Evolutionary conservation across 2,797 vertebrate genomes (phyloP).

Genomic region (Podarcis lilfordi): DNA sequence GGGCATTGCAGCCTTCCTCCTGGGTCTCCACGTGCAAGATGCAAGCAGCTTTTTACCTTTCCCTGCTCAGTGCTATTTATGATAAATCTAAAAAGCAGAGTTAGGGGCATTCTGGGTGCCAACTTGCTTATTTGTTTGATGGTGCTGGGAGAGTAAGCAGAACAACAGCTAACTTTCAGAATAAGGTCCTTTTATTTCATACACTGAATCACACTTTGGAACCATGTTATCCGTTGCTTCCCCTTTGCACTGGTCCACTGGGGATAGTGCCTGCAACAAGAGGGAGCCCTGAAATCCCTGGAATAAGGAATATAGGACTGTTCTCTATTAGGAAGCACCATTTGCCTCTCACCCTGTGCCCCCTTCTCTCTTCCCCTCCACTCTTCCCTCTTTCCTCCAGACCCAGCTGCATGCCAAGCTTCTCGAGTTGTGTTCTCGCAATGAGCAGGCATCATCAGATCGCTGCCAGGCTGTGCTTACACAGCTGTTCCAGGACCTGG

Average conservation of each 20-base stretch:
- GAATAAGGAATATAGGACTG: not conserved
- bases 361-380: too few species aligned
- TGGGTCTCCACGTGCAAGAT: too few species aligned
- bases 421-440: conserved; percentile 50
- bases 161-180: not conserved
- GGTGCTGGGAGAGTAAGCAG: not conserved
- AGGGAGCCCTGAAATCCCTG: not conserved
- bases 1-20: too few species aligned
- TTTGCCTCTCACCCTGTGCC: not conserved
- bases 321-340: not conserved
- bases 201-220: not conserved
- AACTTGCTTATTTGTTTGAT: not conserved
- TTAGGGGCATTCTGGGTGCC: not conserved
- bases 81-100: not conserved
- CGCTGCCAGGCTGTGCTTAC: conserved; percentile 52
- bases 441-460: conserved; percentile 45
- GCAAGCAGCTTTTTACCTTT: not conserved
- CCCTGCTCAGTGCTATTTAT: not conserved
- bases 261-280: not conserved
- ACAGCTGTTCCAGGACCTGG: conserved; percentile 51
- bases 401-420: conserved; percentile 42
- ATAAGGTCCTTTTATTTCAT: not conserved
- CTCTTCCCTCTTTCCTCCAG: conserved; percentile 4
- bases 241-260: not conserved
- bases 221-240: not conserved